Evolutionary conservation across 2,797 vertebrate genomes (phyloP).

Genomic region (Oreonectes daqikongensis): DNA sequence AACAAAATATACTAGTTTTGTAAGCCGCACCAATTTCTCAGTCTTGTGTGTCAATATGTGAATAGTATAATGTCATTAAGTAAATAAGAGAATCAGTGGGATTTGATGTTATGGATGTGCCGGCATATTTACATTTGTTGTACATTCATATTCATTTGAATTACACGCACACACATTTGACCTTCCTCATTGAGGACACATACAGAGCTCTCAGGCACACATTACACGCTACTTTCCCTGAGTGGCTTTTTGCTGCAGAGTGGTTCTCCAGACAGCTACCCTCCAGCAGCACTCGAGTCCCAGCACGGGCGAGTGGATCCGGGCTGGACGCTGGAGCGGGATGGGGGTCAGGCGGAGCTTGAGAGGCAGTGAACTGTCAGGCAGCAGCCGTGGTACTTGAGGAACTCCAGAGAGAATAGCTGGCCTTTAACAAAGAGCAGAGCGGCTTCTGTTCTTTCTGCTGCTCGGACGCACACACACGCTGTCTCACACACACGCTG

Average conservation of each 20-base stretch:
- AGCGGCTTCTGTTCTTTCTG: conserved; percentile 52
- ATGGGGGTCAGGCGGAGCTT: conserved; percentile 47
- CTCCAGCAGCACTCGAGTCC: conserved; percentile 46
- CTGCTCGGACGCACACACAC: conserved; percentile 19
- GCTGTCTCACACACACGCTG: conserved; percentile 11
- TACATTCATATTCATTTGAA: conserved; percentile 6
- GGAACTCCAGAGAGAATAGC: conserved; percentile 58
- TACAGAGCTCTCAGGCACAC: conserved; percentile 57
- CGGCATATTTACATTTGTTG: too few relatives aligned
- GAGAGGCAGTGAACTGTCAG: conserved; percentile 62
- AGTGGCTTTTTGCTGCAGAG: conserved; percentile 60
- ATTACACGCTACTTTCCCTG: conserved; percentile 45
- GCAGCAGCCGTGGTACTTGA: conserved; percentile 56
- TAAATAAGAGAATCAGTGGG: not conserved
- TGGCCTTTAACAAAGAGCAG: conserved; percentile 69
- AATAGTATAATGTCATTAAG: not conserved
- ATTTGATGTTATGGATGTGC: too few relatives aligned
- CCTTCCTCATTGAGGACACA: conserved; percentile 61
- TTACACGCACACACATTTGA: conserved; percentile 45
- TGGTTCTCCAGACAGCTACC: conserved; percentile 38
- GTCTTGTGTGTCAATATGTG: not conserved
- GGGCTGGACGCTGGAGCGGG: conserved; percentile 15
- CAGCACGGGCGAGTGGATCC: conserved; percentile 27
- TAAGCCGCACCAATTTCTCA: not conserved
- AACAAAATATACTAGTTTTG: not conserved